phyloP scores from a whole-genome alignment of 92 coral and sea anemone species.

The Epizoanthus fatuus region DNA sequence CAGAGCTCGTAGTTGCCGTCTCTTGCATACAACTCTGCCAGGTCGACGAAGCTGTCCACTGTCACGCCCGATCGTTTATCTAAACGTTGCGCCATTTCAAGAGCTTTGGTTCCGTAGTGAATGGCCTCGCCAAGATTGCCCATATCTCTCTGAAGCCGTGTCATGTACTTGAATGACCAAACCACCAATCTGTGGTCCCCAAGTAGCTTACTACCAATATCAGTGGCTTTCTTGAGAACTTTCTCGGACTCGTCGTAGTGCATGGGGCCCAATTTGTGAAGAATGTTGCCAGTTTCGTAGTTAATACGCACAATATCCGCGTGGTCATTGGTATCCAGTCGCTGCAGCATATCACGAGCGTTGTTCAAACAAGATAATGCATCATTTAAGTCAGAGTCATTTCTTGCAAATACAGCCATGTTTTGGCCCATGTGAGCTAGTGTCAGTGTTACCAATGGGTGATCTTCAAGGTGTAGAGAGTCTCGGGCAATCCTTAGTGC shows the following conservation, averaged over 20 bases:
- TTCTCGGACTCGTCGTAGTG: no score
- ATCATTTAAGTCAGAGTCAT: background rate
- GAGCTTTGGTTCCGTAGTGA: background rate
- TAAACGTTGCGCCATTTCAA: conserved; percentile 14
- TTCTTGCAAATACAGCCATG: background rate
- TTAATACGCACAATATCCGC: no score
- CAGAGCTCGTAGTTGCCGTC: background rate
- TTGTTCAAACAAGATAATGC: no score
- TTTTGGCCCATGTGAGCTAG: conserved; percentile 19
- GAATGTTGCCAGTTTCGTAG: no score
- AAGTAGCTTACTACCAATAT: no score
- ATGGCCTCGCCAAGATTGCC: background rate
- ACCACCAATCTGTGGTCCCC: no score
- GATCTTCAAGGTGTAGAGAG: background rate
- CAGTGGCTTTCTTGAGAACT: no score
- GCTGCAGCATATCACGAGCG: no score
- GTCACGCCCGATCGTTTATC: background rate
- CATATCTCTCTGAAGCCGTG: background rate
- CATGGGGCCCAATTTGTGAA: no score
- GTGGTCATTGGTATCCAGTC: no score
- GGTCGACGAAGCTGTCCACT: conserved; percentile 3
- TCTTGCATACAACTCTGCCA: conserved; percentile 1
- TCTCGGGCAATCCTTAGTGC: background rate
- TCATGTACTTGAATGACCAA: no score
- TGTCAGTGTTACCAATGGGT: background rate